Base-by-base conservation (phyloP, 1,140 invertebrate species). In the Drosophila tsacasi region DNA sequence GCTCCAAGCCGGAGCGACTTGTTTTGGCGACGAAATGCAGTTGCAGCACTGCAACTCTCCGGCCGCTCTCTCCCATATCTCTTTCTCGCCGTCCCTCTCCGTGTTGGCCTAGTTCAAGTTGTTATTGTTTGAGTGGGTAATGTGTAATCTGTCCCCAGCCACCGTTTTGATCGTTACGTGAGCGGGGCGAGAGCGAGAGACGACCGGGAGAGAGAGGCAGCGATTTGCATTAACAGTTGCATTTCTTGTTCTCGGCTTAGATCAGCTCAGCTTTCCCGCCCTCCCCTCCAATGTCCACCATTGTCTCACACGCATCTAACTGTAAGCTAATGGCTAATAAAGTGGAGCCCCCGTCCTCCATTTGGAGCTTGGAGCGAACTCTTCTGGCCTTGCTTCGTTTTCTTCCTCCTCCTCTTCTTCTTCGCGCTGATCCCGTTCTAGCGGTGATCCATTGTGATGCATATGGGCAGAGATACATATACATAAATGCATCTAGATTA, bases 161-260 rank as follows among this genome's bases (percentile, higher is more conserved):
- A 55, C 72, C 72, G 74, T 76, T 76, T 39, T 46, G 69, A 75
- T 75, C 58, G 69, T 75, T 76, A 76, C 52, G 52, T 76, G 37
- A 52, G 49, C 40, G 47, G 27, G 35, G 23, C 67, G 40, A 7
- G 17, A 27, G 21, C 13, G 30, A 27, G 50, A 47, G 27, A 50
- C 52, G 47, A 35, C 5, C 35, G 35, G 27, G 60, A 17, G 25
- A 32, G 47, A 44, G 27, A 46, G 42, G 58, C 35, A 69, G 59
- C 71, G 79, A 86, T 89, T 89, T 89, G 81, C 84, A 89, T 89
- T 89, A 90, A 89, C 84, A 89, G 84, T 89, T 89, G 84, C 85
- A 89, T 89, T 90, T 89, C 85, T 89, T 89, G 85, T 90, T 89
- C 81, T 71, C 63, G 27, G 67, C 64, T 71, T 71, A 71, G 47